Conservation (phyloP, 2,797 vertebrate species). For the Denticeps clupeoides region DNA sequence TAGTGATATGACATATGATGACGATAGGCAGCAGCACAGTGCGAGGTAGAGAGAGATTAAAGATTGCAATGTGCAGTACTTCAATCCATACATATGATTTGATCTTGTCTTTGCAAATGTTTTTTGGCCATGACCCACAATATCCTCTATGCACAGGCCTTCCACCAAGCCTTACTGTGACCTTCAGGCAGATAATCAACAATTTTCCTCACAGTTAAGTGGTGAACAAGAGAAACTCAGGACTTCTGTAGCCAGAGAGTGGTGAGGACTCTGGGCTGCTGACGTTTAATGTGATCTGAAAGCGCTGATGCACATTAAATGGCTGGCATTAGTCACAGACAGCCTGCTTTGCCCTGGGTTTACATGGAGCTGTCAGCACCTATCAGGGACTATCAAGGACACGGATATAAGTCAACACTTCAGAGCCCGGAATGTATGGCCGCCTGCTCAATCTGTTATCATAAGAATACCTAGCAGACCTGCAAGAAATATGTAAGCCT, state of each 20-base stretch:
- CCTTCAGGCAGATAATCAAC: background rate
- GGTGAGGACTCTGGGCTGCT: slow-evolving; percentile 7
- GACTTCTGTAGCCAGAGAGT: slow-evolving; percentile 11
- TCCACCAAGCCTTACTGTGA: too few species aligned
- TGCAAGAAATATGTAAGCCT: slow-evolving; percentile 25
- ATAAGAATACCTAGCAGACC: slow-evolving; percentile 20
- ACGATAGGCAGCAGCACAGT: too few species aligned
- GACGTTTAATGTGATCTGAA: slow-evolving; percentile 25
- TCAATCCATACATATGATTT: too few species aligned
- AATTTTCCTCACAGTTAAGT: background rate
- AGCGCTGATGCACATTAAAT: slow-evolving; percentile 27
- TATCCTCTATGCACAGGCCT: too few species aligned
- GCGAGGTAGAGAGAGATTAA: too few species aligned
- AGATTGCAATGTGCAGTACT: too few species aligned
- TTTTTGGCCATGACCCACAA: too few species aligned
- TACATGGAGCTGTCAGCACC: slow-evolving; percentile 20
- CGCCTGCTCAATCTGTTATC: slow-evolving; percentile 22
- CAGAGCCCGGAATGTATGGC: background rate
- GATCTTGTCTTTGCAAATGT: too few species aligned
- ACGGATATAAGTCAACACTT: slow-evolving; percentile 20
- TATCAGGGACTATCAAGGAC: slow-evolving; percentile 27
- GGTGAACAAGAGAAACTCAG: slow-evolving; percentile 8
- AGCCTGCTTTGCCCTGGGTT: slow-evolving; percentile 17
- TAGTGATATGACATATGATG: too few species aligned
- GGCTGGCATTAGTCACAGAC: slow-evolving; percentile 22